phyloP scores from a whole-genome alignment of 2,888 invertebrate species.

The Mythimna loreyi region DNA sequence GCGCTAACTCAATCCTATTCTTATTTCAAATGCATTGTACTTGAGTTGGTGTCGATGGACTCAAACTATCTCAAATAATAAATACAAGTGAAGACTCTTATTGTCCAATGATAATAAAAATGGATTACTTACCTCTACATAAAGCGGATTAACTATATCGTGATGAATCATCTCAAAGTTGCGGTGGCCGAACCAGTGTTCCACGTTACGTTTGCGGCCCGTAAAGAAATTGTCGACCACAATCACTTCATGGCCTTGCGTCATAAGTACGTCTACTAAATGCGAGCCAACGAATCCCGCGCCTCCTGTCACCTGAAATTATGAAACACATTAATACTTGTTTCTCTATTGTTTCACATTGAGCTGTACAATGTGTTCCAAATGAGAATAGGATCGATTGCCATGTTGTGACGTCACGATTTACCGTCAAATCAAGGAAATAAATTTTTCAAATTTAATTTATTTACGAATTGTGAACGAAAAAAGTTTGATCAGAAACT shows the following conservation, averaged over 20 bases:
- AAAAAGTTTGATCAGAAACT: no score
- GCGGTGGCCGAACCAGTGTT: slow-evolving; percentile 99
- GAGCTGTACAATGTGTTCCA: no score
- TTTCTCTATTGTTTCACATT: no score
- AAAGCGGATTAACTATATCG: slow-evolving; percentile 99
- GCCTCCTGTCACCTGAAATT: slow-evolving; percentile 96
- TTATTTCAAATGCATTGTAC: neutral
- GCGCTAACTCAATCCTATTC: no score
- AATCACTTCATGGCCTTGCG: slow-evolving; percentile 98
- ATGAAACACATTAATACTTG: neutral
- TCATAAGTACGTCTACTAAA: slow-evolving; percentile 98
- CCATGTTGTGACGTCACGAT: no score
- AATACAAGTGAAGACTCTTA: neutral
- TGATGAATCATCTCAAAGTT: slow-evolving; percentile 99
- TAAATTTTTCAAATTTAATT: no score
- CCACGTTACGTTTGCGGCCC: slow-evolving; percentile 98
- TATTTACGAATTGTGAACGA: no score
- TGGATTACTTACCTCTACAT: slow-evolving; percentile 93
- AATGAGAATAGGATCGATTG: no score
- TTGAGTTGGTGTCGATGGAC: neutral
- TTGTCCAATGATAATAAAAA: slow-evolving; percentile 2
- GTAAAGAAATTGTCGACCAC: slow-evolving; percentile 99
- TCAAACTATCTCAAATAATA: neutral
- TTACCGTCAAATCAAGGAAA: no score
- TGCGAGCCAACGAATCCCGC: slow-evolving; percentile 99